These are phyloP conservation scores for Dynastes hyllus DNA, from an alignment of 2,888 invertebrate genomes.

Conservation along the genomic window DNA sequence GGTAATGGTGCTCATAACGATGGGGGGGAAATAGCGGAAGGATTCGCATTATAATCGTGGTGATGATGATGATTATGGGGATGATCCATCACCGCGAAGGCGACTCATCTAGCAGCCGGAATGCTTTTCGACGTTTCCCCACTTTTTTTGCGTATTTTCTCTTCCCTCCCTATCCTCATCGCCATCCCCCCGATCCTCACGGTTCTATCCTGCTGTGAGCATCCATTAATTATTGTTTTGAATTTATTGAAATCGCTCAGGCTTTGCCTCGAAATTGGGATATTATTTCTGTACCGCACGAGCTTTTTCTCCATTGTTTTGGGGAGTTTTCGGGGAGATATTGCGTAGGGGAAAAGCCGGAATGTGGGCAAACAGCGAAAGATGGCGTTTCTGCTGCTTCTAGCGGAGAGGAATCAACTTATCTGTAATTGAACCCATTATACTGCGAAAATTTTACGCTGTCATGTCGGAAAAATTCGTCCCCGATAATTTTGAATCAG, in stretches of 20 bases:
- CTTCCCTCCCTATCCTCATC: background rate
- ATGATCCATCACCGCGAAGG: conserved; percentile 22
- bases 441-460: conserved; percentile 12
- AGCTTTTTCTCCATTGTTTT: background rate
- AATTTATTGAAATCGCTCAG: conserved; percentile 23
- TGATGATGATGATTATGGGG: conserved; percentile 7
- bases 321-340: too few relatives aligned
- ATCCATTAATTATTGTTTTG: conserved; percentile 28
- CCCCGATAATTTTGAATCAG: conserved; percentile 12
- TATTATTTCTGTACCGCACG: conserved; percentile 1
- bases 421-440: conserved; percentile 24
- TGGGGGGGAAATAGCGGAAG: too few relatives aligned
- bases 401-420: background rate
- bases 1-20: background rate
- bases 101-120: background rate
- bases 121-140: conserved; percentile 3
- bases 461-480: conserved; percentile 3
- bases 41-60: too few relatives aligned
- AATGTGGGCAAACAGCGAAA: too few relatives aligned
- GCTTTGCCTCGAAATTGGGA: too few relatives aligned
- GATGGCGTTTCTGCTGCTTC: too few relatives aligned
- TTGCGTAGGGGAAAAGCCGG: too few relatives aligned
- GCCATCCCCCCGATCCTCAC: background rate
- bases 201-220: background rate
- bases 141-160: background rate